A percentile compares a stretch with the other conserved stretches of the same genome.
These are phyloP conservation scores for Tillus elongatus DNA, from an alignment of 2,888 invertebrate genomes.

Conservation along the genomic window DNA sequence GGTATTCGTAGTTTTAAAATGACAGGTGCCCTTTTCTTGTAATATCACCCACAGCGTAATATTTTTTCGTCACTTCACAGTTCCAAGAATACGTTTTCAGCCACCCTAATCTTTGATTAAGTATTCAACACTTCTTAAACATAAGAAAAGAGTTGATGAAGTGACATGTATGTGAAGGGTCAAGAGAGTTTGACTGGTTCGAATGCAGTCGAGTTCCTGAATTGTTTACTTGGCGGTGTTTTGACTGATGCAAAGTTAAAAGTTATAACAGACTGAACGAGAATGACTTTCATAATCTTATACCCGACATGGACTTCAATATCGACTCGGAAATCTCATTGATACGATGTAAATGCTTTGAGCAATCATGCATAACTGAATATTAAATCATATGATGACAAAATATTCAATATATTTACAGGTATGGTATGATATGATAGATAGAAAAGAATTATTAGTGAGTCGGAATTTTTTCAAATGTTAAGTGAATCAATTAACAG, in stretches of 20 bases:
- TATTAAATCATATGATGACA: too few species aligned
- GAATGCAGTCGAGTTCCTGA: constrained; percentile 26
- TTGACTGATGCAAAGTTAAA: constrained; percentile 23
- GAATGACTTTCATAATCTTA: constrained; percentile 21
- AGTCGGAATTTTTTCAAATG: not conserved
- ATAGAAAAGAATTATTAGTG: not conserved
- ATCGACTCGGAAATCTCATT: not conserved
- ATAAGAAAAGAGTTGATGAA: constrained; percentile 31
- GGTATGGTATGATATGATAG: too few species aligned
- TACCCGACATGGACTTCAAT: constrained; percentile 1
- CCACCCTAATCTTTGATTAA: constrained; percentile 29
- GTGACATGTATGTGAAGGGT: constrained; percentile 33
- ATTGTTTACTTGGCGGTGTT: constrained; percentile 30
- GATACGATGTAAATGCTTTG: too few species aligned
- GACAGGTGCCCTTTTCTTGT: too few species aligned
- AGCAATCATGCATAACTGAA: too few species aligned
- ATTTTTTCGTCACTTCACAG: too few species aligned
- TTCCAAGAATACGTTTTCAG: too few species aligned
- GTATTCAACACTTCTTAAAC: constrained; percentile 27
- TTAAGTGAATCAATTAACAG: too few species aligned
- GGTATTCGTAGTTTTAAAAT: too few species aligned
- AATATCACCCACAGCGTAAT: too few species aligned
- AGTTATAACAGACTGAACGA: constrained; percentile 13
- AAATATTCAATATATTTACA: too few species aligned
- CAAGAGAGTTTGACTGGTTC: too few species aligned